A percentile compares a stretch with the other conserved stretches of the same genome.
Evolutionary conservation across 2,113 vertebrate genomes (phyloP).

Genomic region (Rostratula benghalensis): DNA sequence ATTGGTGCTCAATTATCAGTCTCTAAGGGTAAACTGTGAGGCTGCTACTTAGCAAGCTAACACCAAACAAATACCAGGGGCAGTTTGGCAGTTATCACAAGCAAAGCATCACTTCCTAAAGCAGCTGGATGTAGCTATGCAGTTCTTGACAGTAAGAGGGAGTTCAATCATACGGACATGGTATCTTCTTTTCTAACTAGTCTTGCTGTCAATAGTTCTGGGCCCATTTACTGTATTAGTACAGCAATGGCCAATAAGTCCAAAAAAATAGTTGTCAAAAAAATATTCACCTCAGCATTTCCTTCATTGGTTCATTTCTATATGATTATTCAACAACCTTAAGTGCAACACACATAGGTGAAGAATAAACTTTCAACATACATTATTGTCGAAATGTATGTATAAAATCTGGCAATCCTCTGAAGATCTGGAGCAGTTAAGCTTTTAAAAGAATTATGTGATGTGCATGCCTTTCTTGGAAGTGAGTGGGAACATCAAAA

Average conservation of each 20-base stretch:
- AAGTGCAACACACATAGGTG: rapidly evolving
- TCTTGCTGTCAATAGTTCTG: neutral
- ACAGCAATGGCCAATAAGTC: neutral
- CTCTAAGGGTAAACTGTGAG: neutral
- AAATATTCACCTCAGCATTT: neutral
- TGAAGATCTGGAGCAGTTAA: neutral
- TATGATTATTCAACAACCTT: neutral
- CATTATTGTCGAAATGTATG: neutral
- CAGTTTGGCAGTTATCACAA: neutral
- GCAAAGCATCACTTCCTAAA: neutral
- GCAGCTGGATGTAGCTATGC: neutral
- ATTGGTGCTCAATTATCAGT: neutral
- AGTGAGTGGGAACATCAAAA: neutral
- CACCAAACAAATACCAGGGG: neutral
- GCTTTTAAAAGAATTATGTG: neutral
- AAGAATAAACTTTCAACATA: neutral
- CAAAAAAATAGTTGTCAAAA: neutral
- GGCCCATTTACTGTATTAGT: neutral
- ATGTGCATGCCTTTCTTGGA: neutral
- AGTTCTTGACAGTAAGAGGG: neutral
- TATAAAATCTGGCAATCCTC: neutral
- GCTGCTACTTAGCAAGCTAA: neutral
- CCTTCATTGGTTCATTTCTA: neutral
- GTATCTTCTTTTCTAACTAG: neutral
- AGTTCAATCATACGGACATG: neutral